Base-by-base conservation (phyloP, 2,113 vertebrate species). In the Desmodus rotundus region DNA sequence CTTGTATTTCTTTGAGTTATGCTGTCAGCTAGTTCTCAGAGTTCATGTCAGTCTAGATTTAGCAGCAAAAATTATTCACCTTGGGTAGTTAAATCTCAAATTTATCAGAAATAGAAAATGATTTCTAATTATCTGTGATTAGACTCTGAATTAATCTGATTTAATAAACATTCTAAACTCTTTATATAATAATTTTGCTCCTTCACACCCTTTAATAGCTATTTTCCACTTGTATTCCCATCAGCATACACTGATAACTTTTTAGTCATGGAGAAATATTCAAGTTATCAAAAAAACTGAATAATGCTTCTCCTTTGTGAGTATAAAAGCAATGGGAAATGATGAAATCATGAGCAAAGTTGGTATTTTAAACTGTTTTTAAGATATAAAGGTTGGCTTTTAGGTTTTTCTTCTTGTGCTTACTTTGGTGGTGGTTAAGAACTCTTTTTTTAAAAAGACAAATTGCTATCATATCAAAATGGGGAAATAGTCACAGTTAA, bases 311-410 rank as follows among this genome's bases (percentile, higher is more conserved):
- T 81, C 20, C 58, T 76, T 67, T 70, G 16, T 67, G 26, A 95
- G 24, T 74, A 41, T 2, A 90, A 56, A 74, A 24, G 24, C 86
- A 87, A 1, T 78, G 26, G 41, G 16, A 74, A 80, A 74, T 87
- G 22, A 28, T 94, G 43, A 94, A 81, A 67, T 90, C 63, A 68
- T 84, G 5, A 94, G 12, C 89, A 38, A 77, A 82, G 47, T 70
- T 93, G 28, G 26, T 47, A 74, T 74, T 68, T 96, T 77, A 50
- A 92, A 56, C 50, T 74, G 24, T 67, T 82, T 86, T 95, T 76
- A 43, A 95, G 87, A 85, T 93, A 91, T 47, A 83, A 93, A 80
- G 5, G 61, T 72, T 84, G 45, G 5, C 11, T 65, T 94, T 92
- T 80, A 77, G 22, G 38, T 54, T 83, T 31, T 74, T 24, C 7